Evolutionary conservation across 2,113 vertebrate species (phyloP).

Genomic region (Dolichotis patagonum): DNA sequence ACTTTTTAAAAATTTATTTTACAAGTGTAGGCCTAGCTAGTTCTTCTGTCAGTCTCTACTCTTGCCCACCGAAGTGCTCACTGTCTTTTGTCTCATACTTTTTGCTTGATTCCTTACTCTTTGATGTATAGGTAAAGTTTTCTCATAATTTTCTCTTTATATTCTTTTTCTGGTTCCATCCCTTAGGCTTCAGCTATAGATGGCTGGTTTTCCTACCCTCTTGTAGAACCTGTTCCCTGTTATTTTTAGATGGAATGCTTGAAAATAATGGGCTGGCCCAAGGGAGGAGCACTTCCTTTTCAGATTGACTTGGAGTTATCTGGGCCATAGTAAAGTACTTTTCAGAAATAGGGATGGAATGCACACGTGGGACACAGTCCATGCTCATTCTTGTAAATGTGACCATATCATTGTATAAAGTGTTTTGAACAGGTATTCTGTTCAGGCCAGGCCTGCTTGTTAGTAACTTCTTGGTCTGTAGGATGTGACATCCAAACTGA

Average conservation of each 20-base stretch:
- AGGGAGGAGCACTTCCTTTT: neutral
- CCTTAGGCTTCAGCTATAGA: neutral
- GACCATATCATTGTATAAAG: neutral
- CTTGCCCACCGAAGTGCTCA: neutral
- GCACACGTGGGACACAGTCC: neutral
- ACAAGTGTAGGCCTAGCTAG: conserved; percentile 25
- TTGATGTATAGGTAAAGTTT: neutral
- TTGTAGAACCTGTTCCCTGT: neutral
- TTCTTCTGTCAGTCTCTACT: neutral
- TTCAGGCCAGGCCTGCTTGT: neutral
- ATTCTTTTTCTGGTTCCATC: neutral
- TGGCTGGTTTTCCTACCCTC: conserved; percentile 1
- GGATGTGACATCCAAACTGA: neutral
- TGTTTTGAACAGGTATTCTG: conserved; percentile 15
- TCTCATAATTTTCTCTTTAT: neutral
- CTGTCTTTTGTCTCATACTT: neutral
- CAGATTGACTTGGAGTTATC: conserved; percentile 11
- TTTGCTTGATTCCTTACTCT: neutral
- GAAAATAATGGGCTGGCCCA: conserved; percentile 36
- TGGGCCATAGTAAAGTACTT: conserved; percentile 23
- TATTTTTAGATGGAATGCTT: conserved; percentile 13
- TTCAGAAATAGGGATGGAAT: neutral
- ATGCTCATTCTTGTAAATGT: conserved; percentile 6
- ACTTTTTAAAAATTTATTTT: neutral
- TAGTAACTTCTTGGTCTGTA: neutral